phyloP scores from a whole-genome alignment of 2,797 vertebrate genomes.

The Lates japonicus region DNA sequence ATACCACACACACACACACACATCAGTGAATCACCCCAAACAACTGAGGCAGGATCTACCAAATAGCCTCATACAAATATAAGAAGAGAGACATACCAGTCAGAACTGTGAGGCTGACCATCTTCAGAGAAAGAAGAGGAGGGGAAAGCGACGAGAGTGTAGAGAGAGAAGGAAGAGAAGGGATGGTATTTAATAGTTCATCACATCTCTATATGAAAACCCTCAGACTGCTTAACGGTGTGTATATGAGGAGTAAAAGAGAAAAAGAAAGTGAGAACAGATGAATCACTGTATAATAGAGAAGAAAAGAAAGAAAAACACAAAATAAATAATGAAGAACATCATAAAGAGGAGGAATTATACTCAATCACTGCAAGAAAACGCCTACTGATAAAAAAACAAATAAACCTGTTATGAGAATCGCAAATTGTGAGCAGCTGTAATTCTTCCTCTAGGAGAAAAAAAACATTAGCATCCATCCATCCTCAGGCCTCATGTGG shows the following conservation, averaged over 20 bases:
- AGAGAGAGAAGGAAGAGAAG: slow-evolving; percentile 39
- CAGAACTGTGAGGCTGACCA: slow-evolving; percentile 72
- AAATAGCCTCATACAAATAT: too few species aligned
- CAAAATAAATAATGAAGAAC: too few species aligned
- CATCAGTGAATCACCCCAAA: slow-evolving; percentile 64
- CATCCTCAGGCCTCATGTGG: neutral
- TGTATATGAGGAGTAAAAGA: slow-evolving; percentile 28
- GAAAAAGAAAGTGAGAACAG: slow-evolving; percentile 27
- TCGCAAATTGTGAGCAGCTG: slow-evolving; percentile 1
- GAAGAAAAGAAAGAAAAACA: too few species aligned
- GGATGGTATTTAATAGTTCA: too few species aligned
- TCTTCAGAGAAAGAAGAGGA: slow-evolving; percentile 49
- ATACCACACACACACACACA: slow-evolving; percentile 3
- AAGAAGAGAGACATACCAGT: too few species aligned
- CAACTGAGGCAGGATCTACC: too few species aligned
- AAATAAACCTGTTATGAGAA: slow-evolving; percentile 42
- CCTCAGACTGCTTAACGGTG: too few species aligned
- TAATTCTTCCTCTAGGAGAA: slow-evolving; percentile 13
- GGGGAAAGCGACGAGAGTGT: slow-evolving; percentile 14
- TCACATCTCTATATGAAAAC: too few species aligned
- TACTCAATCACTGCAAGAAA: slow-evolving; percentile 1
- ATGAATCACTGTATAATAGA: slow-evolving; percentile 28
- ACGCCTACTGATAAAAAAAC: slow-evolving; percentile 1
- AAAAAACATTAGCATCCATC: slow-evolving; percentile 9
- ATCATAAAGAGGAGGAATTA: too few species aligned